phyloP scores from a whole-genome alignment of 35 echinoderm and acorn worm genomes.

The Strongylocentrotus purpuratus region DNA sequence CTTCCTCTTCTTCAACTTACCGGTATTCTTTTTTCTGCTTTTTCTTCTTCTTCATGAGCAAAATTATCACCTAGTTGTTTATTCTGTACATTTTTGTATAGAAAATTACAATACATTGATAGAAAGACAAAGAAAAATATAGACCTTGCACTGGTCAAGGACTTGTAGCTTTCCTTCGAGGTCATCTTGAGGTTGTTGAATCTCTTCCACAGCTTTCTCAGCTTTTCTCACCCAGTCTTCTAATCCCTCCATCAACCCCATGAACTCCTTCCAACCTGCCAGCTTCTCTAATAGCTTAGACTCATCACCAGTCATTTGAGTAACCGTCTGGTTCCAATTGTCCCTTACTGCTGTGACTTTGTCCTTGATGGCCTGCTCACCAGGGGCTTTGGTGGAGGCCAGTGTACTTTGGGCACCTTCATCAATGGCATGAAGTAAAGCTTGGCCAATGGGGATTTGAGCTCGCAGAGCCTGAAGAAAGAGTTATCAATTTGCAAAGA shows the following conservation, averaged over 20 bases:
- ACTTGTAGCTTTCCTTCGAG: slow-evolving; percentile 45
- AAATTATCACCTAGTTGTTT: no score
- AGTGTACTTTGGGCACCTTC: slow-evolving; percentile 51
- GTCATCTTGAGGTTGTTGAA: slow-evolving; percentile 47
- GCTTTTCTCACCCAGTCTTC: slow-evolving; percentile 57
- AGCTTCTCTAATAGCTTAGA: slow-evolving; percentile 42
- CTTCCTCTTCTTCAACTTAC: no score
- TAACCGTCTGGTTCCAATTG: slow-evolving; percentile 37
- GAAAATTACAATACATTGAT: background rate
- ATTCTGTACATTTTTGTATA: no score
- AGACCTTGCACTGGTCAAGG: slow-evolving; percentile 65
- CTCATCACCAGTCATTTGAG: slow-evolving; percentile 43
- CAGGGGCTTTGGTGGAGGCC: slow-evolving; percentile 61
- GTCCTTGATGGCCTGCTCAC: slow-evolving; percentile 45
- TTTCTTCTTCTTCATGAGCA: no score
- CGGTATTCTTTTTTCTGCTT: no score
- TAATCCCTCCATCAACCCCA: slow-evolving; percentile 26
- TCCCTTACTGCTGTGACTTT: slow-evolving; percentile 34
- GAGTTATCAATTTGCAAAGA: background rate
- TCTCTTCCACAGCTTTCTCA: slow-evolving; percentile 45
- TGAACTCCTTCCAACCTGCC: slow-evolving; percentile 50
- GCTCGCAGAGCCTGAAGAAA: slow-evolving; percentile 42
- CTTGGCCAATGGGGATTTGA: slow-evolving; percentile 44
- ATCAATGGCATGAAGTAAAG: slow-evolving; percentile 45
- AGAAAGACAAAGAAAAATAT: background rate